Evolutionary conservation across 1,140 invertebrate genomes (phyloP).

Genomic region (Metopolophium dirhodum): DNA sequence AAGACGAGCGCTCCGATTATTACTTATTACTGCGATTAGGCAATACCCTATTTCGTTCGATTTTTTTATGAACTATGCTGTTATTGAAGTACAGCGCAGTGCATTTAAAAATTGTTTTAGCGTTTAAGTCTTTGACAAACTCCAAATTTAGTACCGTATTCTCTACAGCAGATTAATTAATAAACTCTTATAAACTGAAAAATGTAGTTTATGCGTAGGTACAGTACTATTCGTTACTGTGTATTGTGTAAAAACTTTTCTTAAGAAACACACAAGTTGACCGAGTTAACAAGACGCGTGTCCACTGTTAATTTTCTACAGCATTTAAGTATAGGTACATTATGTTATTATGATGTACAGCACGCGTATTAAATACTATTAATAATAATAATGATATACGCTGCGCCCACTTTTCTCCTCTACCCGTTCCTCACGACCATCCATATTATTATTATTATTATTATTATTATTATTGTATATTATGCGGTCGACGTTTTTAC

Average conservation of each 20-base stretch:
- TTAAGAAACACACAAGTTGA: not conserved
- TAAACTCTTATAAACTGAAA: not conserved
- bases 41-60: too few species aligned
- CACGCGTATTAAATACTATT: not conserved
- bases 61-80: not conserved
- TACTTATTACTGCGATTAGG: not conserved
- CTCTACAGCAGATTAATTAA: not conserved
- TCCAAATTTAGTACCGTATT: not conserved
- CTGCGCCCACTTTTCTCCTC: not conserved
- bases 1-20: not conserved
- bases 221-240: not conserved
- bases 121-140: not conserved
- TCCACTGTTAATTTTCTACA: not conserved
- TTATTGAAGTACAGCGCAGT: not conserved
- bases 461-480: not conserved
- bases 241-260: not conserved
- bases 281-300: not conserved
- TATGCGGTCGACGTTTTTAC: not conserved
- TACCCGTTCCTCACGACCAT: not conserved
- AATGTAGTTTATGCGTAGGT: not conserved
- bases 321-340: not conserved
- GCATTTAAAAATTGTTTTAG: not conserved
- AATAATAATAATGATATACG: not conserved
- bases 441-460: not conserved
- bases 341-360: not conserved